Base-by-base conservation (phyloP, 2,113 vertebrate species). In the Candoia aspera region DNA sequence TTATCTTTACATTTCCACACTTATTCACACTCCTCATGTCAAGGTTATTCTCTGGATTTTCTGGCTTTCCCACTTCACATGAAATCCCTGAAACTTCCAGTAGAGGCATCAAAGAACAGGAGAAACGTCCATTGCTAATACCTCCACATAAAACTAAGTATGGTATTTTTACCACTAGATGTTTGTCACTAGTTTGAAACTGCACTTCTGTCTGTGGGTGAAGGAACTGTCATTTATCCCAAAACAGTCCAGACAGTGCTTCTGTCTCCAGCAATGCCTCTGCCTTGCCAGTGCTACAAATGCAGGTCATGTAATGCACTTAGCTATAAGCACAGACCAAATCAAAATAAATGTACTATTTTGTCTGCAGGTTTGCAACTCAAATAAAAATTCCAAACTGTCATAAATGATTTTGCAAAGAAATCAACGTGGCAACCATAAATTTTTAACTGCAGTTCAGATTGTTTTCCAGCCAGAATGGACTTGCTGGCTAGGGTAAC, bases 181-280 rank as follows among this genome's bases (percentile, higher is more conserved):
- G 9, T 79, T 53, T 33, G 55, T n/a, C 33, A 64, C 89, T 49
- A 58, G 8, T 55, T 42, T 86, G 83, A n/a, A 90, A 58, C 17
- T 10, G 13, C 73, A 33, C 49, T 24, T 84, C 73, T 79, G 53
- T 23, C 17, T 58, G 11, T 29, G 3, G 1, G 8, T 17, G 60
- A 84, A 24, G 17, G 23, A 13, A 5, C 1, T 11, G 6, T 12
- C 29, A 68, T 92, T 93, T 91, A 64, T 93, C 94, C 93, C 95
- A 79, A 60, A 85, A 49, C 9, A 12, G 6, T 19, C 24, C 55
- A 58, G 33, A 12, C 55, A 58, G 23, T 59, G 10, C 46, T 33
- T 54, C 49, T 5, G 49, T 49, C 49, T 49, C 49, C 49, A 49
- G 6, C 49, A 49, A 49, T 49, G 49, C 49, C 49, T 49, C 33